Percentiles rank a stretch among this genome's conserved stretches.
Evolutionary conservation across 1,140 invertebrate genomes (phyloP).

Genomic region (Lepidurus apus): DNA sequence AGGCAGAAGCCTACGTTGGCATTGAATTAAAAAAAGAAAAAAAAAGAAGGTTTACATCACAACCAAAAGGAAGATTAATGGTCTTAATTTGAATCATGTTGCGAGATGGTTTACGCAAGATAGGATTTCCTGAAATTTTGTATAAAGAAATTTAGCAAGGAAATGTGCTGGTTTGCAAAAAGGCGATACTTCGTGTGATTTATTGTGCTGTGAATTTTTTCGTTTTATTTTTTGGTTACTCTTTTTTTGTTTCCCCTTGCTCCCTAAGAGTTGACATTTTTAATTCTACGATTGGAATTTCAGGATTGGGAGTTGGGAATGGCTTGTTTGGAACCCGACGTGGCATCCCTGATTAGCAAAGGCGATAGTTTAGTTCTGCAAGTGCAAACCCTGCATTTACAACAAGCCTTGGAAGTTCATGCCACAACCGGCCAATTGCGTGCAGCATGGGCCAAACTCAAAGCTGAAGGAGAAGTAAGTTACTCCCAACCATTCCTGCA

Average conservation of each 20-base stretch:
- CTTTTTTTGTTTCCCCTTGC: slow-evolving; percentile 30
- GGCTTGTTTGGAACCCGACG: slow-evolving; percentile 62
- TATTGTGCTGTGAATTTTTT: not conserved
- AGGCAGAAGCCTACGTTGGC: too few species aligned
- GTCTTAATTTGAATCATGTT: too few species aligned
- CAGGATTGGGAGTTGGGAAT: slow-evolving; percentile 38
- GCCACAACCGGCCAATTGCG: slow-evolving; percentile 30
- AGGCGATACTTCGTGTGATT: too few species aligned
- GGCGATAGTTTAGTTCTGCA: slow-evolving; percentile 59
- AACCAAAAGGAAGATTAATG: too few species aligned
- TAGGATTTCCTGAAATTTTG: too few species aligned
- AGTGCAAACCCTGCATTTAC: slow-evolving; percentile 28
- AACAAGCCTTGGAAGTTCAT: slow-evolving; percentile 31
- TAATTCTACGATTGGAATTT: slow-evolving; percentile 14
- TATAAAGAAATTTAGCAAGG: too few species aligned
- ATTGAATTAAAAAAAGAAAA: too few species aligned
- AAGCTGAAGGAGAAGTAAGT: slow-evolving; percentile 32
- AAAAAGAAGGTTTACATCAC: too few species aligned
- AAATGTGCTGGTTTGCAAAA: too few species aligned
- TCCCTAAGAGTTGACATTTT: not conserved
- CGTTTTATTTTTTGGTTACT: not conserved
- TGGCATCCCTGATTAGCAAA: slow-evolving; percentile 68
- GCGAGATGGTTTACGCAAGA: too few species aligned
- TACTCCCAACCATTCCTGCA: not conserved
- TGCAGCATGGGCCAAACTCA: slow-evolving; percentile 25